Evolutionary conservation across 1,140 invertebrate species (phyloP), one percentile per base, ranked within the genome.

Genomic region (Vanessa atalanta): DNA sequence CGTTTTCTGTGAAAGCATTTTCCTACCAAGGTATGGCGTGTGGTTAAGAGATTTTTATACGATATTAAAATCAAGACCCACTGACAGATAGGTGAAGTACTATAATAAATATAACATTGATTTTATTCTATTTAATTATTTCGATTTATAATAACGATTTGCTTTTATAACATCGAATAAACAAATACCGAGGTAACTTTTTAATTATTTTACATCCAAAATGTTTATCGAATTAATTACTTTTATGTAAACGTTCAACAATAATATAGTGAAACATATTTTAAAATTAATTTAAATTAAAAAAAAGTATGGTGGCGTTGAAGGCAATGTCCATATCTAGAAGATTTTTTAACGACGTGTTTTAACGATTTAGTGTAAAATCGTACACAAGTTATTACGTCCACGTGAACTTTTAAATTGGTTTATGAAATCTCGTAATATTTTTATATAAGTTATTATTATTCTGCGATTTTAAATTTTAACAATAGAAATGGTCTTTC

Each of bases 261-360:
- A 37, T 14, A 61, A 61, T 61, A 37, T 11, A 37, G 31, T 61
- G 1, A 31, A 15, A 37, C 43, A 57, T 57, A 13, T 57, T 23
- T 57, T 53, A n/a, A 53, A 31, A n/a, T n/a, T 20, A 53, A 53
- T 7, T 26, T 23, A 37, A 61, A 37, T 37, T 61, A 31, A 37
- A 61, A n/a, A 37, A 61, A 61, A 61, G 14, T 61, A 61, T 4
- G 37, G 57, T 14, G 26, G 26, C 31, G 14, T 37, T 37, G 14
- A 61, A 61, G 57, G 57, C 57, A 15, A 61, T 61, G 31, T 37
- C 57, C 57, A 61, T 61, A 61, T 61, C 14, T 14, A 61, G 57
- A 61, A 37, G 26, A 61, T 61, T 61, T 61, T 31, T 61, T 61
- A 37, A 61, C 31, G n/a, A 61, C 26, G 26, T 61, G 15, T 37